Evolutionary conservation across 2,888 invertebrate genomes (phyloP).

Genomic region (Andrena trimmerana): DNA sequence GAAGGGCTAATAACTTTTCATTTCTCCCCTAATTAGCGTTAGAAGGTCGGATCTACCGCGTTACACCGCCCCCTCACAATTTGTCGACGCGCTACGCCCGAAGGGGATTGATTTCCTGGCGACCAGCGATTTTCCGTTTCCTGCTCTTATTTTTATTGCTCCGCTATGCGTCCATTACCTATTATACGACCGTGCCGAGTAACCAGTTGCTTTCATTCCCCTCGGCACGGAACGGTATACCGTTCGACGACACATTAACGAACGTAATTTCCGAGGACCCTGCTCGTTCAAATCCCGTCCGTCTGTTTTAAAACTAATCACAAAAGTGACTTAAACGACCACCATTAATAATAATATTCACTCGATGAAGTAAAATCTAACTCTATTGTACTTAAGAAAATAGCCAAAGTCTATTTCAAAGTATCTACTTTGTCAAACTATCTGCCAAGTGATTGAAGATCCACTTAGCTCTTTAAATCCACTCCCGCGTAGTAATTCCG

Average conservation of each 20-base stretch:
- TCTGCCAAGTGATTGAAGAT: not conserved
- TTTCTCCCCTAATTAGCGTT: conserved; percentile 67
- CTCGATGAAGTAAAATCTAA: no score
- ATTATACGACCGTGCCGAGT: conserved; percentile 42
- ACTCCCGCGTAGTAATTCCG: not conserved
- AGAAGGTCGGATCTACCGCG: conserved; percentile 36
- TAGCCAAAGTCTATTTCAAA: not conserved
- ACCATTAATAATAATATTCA: no score
- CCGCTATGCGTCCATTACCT: conserved; percentile 55
- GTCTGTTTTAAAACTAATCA: no score
- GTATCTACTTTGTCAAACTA: not conserved
- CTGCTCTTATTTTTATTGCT: conserved; percentile 54
- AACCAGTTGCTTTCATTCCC: conserved; percentile 47
- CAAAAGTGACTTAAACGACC: no score
- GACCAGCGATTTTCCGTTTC: conserved; percentile 58
- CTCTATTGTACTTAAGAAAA: not conserved
- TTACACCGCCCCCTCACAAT: conserved; percentile 60
- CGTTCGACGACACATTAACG: conserved; percentile 20
- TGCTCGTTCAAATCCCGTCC: not conserved
- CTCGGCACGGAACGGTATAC: conserved; percentile 13
- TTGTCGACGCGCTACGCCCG: conserved; percentile 55
- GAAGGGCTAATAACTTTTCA: conserved; percentile 66
- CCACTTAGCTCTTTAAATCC: conserved; percentile 9
- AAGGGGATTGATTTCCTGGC: conserved; percentile 63
- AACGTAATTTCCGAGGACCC: not conserved